Conservation (phyloP, 2,797 vertebrate species). For the Tenualosa thibaudeaui region DNA sequence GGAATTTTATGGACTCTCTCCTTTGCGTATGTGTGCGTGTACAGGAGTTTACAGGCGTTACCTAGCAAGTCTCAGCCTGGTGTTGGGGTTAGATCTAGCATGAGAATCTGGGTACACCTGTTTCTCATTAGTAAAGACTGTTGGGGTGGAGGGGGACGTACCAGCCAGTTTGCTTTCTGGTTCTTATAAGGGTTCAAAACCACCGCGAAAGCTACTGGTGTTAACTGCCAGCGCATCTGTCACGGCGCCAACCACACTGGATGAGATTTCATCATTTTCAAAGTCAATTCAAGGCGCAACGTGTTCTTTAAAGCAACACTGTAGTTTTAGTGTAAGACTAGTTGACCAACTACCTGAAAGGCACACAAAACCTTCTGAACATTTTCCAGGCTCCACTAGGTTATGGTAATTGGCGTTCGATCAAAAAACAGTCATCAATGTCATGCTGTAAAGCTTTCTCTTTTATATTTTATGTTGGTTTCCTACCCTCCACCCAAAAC, state of each 20-base stretch:
- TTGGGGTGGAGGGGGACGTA: background rate
- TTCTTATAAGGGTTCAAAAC: background rate
- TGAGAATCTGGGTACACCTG: constrained; percentile 15
- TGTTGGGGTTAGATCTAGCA: background rate
- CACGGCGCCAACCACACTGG: background rate
- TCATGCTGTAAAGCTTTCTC: no score
- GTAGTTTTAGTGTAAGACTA: no score
- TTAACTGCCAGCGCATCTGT: background rate
- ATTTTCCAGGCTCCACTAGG: no score
- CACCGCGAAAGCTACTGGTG: background rate
- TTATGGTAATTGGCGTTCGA: no score
- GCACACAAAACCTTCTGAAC: no score
- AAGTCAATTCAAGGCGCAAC: background rate
- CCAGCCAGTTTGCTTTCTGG: background rate
- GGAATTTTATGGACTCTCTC: constrained; percentile 20
- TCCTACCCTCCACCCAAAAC: no score
- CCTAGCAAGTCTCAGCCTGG: background rate
- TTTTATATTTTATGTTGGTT: no score
- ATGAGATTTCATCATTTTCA: background rate
- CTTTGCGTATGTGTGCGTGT: background rate
- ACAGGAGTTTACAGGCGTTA: background rate
- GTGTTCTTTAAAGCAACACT: background rate
- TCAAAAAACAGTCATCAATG: no score
- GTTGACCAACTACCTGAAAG: no score
- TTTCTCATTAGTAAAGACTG: background rate